Base-by-base conservation (phyloP, 2,888 invertebrate species). In the Calameuta idolon region DNA sequence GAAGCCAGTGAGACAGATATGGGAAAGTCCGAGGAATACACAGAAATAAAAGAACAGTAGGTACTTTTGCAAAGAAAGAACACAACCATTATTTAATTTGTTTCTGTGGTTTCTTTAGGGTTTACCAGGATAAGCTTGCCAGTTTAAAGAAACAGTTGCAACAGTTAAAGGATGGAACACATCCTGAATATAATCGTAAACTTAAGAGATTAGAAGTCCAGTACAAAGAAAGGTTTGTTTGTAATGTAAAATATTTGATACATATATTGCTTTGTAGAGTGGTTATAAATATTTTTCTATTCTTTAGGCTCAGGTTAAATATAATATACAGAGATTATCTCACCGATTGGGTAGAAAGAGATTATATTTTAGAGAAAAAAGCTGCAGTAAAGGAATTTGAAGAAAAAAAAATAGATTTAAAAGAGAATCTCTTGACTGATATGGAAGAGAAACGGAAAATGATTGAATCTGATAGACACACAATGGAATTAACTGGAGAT, bases 1-100 rank as follows among this genome's bases (percentile, higher is more conserved):
- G 98, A 98, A 93, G 98, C 98, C 0, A 98, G 98, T 92, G 98
- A 98, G 92, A 97, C 97, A n/a, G 98, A 98, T 86, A 95, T 96
- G 92, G 95, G 96, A 69, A 95, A 96, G 88, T 94, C 95, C 84
- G 96, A 96, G 89, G 96, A 96, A 86, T 96, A 95, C 55, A 94
- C 96, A 37, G 97, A 97, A 92, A 96, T 97, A 79, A 97, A 97
- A 92, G 97, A 97, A 92, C 97, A 97, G 96, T 96, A 92, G 93
- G 95, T 83, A 79, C 35, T 31, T 77, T 76, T 76, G 33, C 23
- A 73, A 31, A 69, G 87, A 23, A 23, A 55, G 5, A 34, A 34
- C 33, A 75, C 9, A 77, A 73, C 11, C 73, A 35, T 76, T 35
- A 33, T 79, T 77, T 23, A 34, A 69, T 76, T 30, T 2, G 69